Evolutionary conservation across 1,140 invertebrate genomes (phyloP).

Genomic region (Triops longicaudatus): DNA sequence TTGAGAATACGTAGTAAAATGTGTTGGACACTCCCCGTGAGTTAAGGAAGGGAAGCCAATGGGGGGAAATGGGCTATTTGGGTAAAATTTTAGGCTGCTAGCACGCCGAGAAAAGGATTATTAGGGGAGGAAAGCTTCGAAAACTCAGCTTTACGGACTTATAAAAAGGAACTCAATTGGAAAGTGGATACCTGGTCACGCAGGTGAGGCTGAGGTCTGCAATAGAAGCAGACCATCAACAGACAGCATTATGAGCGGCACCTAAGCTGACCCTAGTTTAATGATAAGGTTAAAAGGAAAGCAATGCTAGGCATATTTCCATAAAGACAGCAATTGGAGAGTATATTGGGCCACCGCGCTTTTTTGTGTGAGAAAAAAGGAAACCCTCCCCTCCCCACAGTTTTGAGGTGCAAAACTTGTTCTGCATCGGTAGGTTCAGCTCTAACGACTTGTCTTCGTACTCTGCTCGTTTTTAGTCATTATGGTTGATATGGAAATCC

Average conservation of each 20-base stretch:
- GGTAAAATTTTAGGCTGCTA: not conserved
- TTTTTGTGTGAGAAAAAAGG: not conserved
- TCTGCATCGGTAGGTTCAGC: too few species aligned
- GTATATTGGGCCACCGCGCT: not conserved
- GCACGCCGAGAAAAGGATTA: not conserved
- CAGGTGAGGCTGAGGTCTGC: not conserved
- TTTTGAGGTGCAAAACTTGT: too few species aligned
- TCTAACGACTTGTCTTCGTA: not conserved
- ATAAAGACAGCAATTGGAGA: not conserved
- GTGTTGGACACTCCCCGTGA: slow-evolving; percentile 1
- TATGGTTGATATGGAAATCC: not conserved
- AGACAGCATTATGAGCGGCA: slow-evolving; percentile 1
- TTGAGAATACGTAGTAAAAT: not conserved
- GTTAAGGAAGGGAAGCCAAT: not conserved
- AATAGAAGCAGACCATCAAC: not conserved
- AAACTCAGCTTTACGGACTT: not conserved
- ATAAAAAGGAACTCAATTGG: not conserved
- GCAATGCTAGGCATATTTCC: slow-evolving; percentile 1
- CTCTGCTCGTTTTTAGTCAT: not conserved
- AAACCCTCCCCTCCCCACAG: not conserved
- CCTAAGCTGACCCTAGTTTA: not conserved
- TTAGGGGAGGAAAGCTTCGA: not conserved
- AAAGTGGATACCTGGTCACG: not conserved
- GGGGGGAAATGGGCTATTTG: not conserved
- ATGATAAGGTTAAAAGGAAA: not conserved